Conservation (phyloP, 1,140 invertebrate genomes). For the Maniola jurtina region DNA sequence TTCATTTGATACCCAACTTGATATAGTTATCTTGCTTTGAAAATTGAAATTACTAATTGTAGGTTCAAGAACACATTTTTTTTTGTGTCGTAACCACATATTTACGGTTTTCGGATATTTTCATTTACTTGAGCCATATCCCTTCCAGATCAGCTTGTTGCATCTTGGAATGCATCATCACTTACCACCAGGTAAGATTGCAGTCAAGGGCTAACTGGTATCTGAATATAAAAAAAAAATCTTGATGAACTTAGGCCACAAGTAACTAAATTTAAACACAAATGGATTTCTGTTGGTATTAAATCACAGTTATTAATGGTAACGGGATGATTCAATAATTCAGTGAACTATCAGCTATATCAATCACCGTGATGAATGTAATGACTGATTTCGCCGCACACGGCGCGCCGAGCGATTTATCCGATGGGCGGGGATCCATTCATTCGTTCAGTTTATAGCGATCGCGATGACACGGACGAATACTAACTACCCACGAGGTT, state of each 20-base stretch:
- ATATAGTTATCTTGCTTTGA: too few relatives aligned
- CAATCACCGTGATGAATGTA: constrained; percentile 21
- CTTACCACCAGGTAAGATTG: too few relatives aligned
- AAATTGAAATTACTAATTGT: too few relatives aligned
- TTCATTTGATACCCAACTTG: too few relatives aligned
- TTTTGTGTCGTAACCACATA: too few relatives aligned
- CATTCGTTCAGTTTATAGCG: constrained; percentile 14
- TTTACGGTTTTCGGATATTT: too few relatives aligned
- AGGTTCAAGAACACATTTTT: too few relatives aligned
- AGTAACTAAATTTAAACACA: neutral
- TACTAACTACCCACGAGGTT: constrained; percentile 7
- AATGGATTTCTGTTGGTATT: constrained; percentile 1
- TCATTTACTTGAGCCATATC: too few relatives aligned
- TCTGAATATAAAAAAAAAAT: neutral
- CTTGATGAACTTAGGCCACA: neutral
- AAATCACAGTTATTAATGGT: constrained; percentile 23
- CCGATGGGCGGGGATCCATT: neutral
- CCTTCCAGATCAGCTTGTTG: too few relatives aligned
- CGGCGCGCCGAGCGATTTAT: constrained; percentile 5
- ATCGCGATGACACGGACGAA: constrained; percentile 6
- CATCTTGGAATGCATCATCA: too few relatives aligned
- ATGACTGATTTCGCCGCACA: constrained; percentile 18
- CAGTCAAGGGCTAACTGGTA: too few relatives aligned
- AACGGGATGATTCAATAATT: constrained; percentile 23
- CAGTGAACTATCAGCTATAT: constrained; percentile 19